Percentiles rank a stretch among this genome's conserved stretches.
phyloP scores from a whole-genome alignment of 2,888 invertebrate genomes.

The Pristionchus maxplancki region DNA sequence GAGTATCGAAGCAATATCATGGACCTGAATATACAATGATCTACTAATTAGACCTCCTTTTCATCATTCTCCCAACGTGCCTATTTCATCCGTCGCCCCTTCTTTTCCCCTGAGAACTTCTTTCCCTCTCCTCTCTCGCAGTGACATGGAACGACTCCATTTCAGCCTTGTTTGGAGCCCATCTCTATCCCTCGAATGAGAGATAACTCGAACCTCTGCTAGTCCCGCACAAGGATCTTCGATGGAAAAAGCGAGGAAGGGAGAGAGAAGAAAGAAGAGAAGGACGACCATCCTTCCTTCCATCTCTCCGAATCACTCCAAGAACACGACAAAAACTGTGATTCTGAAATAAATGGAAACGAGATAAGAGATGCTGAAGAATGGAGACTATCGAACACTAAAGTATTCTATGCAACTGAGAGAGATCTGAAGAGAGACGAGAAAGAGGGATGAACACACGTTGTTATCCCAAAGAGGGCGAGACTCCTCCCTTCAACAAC shows the following conservation, averaged over 20 bases:
- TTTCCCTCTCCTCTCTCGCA: not conserved
- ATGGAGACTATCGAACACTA: conserved; percentile 26
- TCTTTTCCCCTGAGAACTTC: conserved; percentile 15
- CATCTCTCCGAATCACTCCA: not conserved
- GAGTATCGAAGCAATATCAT: conserved; percentile 15
- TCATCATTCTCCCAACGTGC: conserved; percentile 15
- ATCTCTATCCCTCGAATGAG: not conserved
- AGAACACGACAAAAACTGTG: not conserved
- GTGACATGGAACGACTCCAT: conserved; percentile 28
- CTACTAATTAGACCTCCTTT: not conserved
- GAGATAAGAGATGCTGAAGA: not conserved
- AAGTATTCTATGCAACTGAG: conserved; percentile 48
- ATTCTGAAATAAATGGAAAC: conserved; percentile 16
- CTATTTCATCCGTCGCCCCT: not conserved
- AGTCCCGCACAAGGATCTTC: conserved; percentile 35
- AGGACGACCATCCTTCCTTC: not conserved
- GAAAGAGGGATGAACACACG: conserved; percentile 46
- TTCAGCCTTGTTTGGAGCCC: conserved; percentile 17
- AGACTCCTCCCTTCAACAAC: conserved; percentile 5
- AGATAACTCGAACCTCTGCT: conserved; percentile 34
- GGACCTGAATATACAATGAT: conserved; percentile 6
- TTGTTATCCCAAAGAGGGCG: conserved; percentile 33
- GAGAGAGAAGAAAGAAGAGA: conserved; percentile 26
- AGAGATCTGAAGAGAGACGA: conserved; percentile 1
- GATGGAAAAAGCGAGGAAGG: not conserved